Evolutionary conservation across 2,113 vertebrate species (phyloP).

Genomic region (Hoplias malabaricus): DNA sequence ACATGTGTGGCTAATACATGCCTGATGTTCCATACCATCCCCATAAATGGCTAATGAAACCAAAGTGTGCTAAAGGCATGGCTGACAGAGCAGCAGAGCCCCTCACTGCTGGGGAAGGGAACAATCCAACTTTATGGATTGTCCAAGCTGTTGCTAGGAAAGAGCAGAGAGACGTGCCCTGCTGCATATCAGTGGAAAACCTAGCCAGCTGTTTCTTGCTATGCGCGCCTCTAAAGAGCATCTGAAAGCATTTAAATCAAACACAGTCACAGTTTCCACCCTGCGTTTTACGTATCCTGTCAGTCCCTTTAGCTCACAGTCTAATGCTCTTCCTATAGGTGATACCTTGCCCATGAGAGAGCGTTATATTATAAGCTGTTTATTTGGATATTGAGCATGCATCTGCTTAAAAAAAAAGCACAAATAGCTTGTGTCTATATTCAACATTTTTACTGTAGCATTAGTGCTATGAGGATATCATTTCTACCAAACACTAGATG

Average conservation of each 20-base stretch:
- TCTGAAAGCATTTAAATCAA: constrained; percentile 41
- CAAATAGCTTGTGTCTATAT: too few relatives aligned
- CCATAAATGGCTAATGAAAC: constrained; percentile 33
- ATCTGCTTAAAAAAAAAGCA: too few relatives aligned
- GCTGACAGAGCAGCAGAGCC: background rate
- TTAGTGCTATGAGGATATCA: too few relatives aligned
- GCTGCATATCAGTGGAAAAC: constrained; percentile 22
- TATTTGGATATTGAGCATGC: too few relatives aligned
- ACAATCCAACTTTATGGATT: constrained; percentile 21
- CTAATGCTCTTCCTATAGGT: background rate
- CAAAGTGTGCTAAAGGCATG: constrained; percentile 28
- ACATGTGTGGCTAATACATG: constrained; percentile 37
- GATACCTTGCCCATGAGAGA: too few relatives aligned
- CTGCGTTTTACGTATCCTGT: constrained; percentile 11
- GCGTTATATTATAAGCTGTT: too few relatives aligned
- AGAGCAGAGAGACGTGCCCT: constrained; percentile 3
- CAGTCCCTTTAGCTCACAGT: background rate
- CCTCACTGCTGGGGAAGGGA: background rate
- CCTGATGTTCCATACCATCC: constrained; percentile 34
- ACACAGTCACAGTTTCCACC: constrained; percentile 34
- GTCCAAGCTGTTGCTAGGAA: background rate
- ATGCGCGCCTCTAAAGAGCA: constrained; percentile 12
- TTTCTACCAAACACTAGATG: too few relatives aligned
- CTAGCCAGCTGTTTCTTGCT: constrained; percentile 21
- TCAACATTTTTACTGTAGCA: too few relatives aligned